phyloP scores from a whole-genome alignment of 53 echinoderm and acorn worm genomes.

The Temnopleurus reevesii region DNA sequence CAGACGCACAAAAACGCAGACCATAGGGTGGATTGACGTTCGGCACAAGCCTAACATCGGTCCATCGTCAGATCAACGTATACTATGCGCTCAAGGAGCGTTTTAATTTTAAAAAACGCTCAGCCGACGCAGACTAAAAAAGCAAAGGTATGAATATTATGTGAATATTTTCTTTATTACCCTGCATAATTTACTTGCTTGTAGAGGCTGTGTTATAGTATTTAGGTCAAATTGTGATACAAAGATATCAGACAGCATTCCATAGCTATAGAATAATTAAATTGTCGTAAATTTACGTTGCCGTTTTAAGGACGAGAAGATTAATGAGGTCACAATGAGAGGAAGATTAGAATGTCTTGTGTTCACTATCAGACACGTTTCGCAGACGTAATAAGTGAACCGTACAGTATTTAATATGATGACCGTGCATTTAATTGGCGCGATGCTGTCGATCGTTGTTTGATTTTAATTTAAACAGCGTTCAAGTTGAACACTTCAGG shows the following conservation, averaged over 20 bases:
- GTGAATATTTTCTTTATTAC: too few relatives aligned
- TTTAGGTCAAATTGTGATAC: neutral
- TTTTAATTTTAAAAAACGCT: too few relatives aligned
- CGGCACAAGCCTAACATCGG: too few relatives aligned
- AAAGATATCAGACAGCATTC: too few relatives aligned
- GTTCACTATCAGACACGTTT: neutral
- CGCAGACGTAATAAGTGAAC: neutral
- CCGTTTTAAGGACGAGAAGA: neutral
- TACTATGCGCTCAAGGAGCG: too few relatives aligned
- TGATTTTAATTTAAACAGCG: neutral
- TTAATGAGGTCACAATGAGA: neutral
- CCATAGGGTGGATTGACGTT: too few relatives aligned
- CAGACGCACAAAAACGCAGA: too few relatives aligned
- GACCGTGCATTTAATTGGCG: too few relatives aligned
- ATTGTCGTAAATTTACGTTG: neutral
- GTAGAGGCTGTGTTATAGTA: neutral
- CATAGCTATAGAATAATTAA: too few relatives aligned
- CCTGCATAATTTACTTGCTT: neutral
- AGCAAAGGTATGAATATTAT: too few relatives aligned
- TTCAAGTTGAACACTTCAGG: neutral
- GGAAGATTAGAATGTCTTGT: neutral
- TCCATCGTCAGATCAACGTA: too few relatives aligned
- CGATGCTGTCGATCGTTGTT: neutral
- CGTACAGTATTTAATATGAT: neutral
- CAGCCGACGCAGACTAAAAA: too few relatives aligned